phyloP scores from a whole-genome alignment of 1,140 invertebrate genomes.

The Atta texana region DNA sequence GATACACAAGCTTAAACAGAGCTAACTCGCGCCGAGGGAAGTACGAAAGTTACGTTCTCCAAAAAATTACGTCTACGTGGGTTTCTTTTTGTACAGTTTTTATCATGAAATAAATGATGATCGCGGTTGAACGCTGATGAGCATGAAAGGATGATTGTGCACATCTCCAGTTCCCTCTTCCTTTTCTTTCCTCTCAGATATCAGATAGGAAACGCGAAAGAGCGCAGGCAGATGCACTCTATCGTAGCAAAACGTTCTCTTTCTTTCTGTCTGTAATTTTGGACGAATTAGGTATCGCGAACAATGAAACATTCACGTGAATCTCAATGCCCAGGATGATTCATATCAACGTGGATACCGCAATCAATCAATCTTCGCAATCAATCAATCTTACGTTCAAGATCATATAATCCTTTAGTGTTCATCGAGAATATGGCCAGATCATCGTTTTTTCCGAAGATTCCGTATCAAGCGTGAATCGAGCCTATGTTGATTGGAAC shows the following conservation, averaged over 20 bases:
- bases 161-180: background rate
- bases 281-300: background rate
- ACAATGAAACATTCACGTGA: slow-evolving; percentile 18
- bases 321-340: background rate
- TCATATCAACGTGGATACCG: background rate
- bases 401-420: too few species aligned
- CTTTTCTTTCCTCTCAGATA: slow-evolving; percentile 2
- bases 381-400: background rate
- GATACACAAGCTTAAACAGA: slow-evolving; percentile 43
- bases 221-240: slow-evolving; percentile 48
- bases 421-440: background rate
- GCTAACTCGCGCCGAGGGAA: slow-evolving; percentile 41
- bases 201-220: slow-evolving; percentile 62
- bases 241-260: slow-evolving; percentile 5
- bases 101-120: slow-evolving; percentile 45
- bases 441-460: background rate
- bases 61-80: slow-evolving; percentile 61
- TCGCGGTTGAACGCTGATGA: slow-evolving; percentile 33
- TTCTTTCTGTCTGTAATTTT: background rate
- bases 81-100: slow-evolving; percentile 67
- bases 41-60: slow-evolving; percentile 57
- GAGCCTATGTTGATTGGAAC: background rate
- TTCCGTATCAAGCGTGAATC: background rate
- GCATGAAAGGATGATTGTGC: slow-evolving; percentile 52
- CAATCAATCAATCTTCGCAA: background rate